Base-by-base conservation (phyloP, 2,113 vertebrate species). In the Galeopterus variegatus region DNA sequence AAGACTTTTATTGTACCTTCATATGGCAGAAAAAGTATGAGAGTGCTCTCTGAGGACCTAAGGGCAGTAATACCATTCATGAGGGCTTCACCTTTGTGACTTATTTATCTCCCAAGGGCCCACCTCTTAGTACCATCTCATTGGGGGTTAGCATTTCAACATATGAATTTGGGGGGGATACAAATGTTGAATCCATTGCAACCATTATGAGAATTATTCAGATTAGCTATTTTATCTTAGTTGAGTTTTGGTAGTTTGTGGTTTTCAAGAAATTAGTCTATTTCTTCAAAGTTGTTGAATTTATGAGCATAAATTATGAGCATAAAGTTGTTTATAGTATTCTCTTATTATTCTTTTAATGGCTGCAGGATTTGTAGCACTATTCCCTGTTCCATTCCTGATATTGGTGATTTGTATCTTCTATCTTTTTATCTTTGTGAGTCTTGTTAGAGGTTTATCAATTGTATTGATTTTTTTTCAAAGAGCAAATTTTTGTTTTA, bases 231-330 rank as follows among this genome's bases (percentile, higher is more conserved):
- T 95, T 97, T 85, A 93, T 91, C 50, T 90, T 80, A 56, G 67
- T 81, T 80, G 41, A 81, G 64, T 92, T 96, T 97, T 93, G 52
- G 31, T 70, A 81, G 70, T 88, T 90, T 48, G 65, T 96, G 52
- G 21, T 85, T 89, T 58, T 94, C 26, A 73, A 75, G 62, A 69
- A 92, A 86, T 86, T 86, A 76, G 73, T 75, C 50, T 36, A 19
- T 92, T 93, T 95, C n/a, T 58, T 96, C 48, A 50, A 69, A 92
- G 36, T 82, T 92, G 23, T 72, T 96, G 62, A 82, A 73, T 95
- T 95, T 93, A 64, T 90, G 60, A 93, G 50, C 69, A 41, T 41
- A 41, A 41, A 3, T 95, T 93, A 64, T 90, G 60, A 93, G 50
- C 69, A 67, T 94, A 18, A 75, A 85, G 11, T 90, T 65, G 24